Conservation (phyloP, 2,113 vertebrate genomes). For the Cyanoderma ruficeps region DNA sequence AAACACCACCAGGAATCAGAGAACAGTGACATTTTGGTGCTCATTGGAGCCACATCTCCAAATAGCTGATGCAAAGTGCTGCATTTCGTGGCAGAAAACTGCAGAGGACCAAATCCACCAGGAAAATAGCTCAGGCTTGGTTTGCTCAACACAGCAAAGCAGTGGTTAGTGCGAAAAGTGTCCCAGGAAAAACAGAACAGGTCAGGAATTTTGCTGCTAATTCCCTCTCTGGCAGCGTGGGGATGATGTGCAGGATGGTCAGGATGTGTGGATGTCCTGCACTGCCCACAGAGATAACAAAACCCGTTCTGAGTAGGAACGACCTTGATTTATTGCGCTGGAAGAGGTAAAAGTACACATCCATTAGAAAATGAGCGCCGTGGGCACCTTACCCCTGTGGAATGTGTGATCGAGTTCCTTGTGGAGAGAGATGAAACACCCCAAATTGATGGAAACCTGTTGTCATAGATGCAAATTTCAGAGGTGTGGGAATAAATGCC, state of each 20-base stretch:
- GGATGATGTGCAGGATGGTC: not conserved
- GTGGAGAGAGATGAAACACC: not conserved
- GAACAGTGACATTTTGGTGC: accelerated
- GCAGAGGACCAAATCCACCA: not conserved
- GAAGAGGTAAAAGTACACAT: not conserved
- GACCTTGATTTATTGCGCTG: not conserved
- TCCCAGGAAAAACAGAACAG: not conserved
- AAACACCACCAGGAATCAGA: not conserved
- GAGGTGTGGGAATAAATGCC: not conserved
- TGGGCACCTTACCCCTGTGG: not conserved
- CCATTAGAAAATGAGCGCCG: not conserved
- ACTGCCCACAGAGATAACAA: not conserved
- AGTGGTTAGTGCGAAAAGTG: not conserved
- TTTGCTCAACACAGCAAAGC: not conserved
- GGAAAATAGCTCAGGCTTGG: not conserved
- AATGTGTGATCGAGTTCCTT: not conserved
- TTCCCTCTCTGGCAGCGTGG: not conserved
- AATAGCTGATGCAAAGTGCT: not conserved
- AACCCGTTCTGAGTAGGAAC: accelerated
- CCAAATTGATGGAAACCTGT: not conserved
- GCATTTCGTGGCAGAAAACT: not conserved
- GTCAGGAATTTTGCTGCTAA: not conserved
- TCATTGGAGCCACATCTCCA: not conserved
- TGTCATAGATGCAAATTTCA: not conserved
- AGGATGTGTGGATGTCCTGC: not conserved